Evolutionary conservation across 2,888 invertebrate genomes (phyloP), one percentile per base, ranked within the genome.

Genomic region (Acronicta psi): DNA sequence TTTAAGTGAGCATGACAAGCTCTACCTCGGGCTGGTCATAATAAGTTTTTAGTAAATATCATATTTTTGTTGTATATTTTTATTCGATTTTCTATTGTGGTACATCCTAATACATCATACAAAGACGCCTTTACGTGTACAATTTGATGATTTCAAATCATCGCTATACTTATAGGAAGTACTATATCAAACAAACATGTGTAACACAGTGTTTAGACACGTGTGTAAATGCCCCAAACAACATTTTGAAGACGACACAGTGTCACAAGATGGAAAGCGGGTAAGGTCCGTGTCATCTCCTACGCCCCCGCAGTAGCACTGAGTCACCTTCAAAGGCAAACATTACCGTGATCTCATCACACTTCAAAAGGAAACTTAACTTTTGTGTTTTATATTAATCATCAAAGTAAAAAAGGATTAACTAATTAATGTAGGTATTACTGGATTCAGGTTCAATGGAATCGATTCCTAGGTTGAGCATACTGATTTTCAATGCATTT

Each of bases 331-430:
- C 13, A n/a, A 50, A 37, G 16, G 54, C 41, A 53, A 45, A 57
- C 37, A 55, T 18, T 18, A 18, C 25, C 16, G 52, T 75, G 75
- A 75, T 75, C 73, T 75, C 75, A 75, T 55, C 68, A n/a, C n/a
- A 14, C 70, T 53, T 0, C 34, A 61, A 58, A 75, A 14, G 75
- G 75, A 38, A 73, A 65, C 62, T 44, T 8, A 66, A 13, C 18
- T 52, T 59, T 23, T 34, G 36, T 52, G 18, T 40, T 58, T 64
- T 50, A 43, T 45, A 29, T 61, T 59, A 43, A 59, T 45, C 44
- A 31, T 47, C 25, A 14, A 36, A 10, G 37, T 47, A 31, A 56
- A 55, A 60, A 54, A 54, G 34, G 47, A 43, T 44, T 49, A 31
- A 58, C 67, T 55, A 55, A 67, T 2, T 25, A 2, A n/a, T n/a